Evolutionary conservation across 35 echinoderm and acorn worm genomes (phyloP), one percentile per base, ranked within the genome.

Genomic region (Apostichopus japonicus): DNA sequence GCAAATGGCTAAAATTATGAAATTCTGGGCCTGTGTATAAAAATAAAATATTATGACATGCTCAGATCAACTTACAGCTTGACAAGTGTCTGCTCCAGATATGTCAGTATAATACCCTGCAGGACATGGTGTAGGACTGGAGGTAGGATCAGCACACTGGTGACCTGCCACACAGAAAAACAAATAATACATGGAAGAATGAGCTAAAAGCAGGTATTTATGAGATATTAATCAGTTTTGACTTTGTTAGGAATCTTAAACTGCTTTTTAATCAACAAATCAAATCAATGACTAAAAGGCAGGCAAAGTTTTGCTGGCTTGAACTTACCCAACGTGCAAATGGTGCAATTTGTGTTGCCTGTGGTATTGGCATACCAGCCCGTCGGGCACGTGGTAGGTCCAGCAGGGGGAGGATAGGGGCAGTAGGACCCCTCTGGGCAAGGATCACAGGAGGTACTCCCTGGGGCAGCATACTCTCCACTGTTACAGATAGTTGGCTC

Each of bases 351-450:
- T 8, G 82, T 93, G 25, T 88, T 94, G 19, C 97, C 97, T 9
- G 83, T 84, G 6, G 87, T 59, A 33, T 96, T 86, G 17, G 97
- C 95, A 96, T 95, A 99, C 93, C 93, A 99, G 10, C 97, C 97
- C 11, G 93, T 55, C 9, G 97, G 84, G 71, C 97, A 99, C 3
- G 92, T 44, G 0, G 89, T 90, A 6, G 95, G 91, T 14, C 82
- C 80, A 67, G 79, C 88, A 55, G 97, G 87, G 33, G 93, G 95
- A 1, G 93, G 90, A 22, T 96, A 88, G 1, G 97, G 92, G 82
- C 97, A 99, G 93, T 92, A 99, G 0, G 72, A 79, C 14, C 97
- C 97, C 56, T 78, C 78, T 22, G 93, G 95, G 72, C 95, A 96
- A 1, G 80, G 91, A 24, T 70, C 54, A 73, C 97, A 98, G 13